Conservation (phyloP, 2,797 vertebrate genomes). For the Poeciliopsis presidionis region DNA sequence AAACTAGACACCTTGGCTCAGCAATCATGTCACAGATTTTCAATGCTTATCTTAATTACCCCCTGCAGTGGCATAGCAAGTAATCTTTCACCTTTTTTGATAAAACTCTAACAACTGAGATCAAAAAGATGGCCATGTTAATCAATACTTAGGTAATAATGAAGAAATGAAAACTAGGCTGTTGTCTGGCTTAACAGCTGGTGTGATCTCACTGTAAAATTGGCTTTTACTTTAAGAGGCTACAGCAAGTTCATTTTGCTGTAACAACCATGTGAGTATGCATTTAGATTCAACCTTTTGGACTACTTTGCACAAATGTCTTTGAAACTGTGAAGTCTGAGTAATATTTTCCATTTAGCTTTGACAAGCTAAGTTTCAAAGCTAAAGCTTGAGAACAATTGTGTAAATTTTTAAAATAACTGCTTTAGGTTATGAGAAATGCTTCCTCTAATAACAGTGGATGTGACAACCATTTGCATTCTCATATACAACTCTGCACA, state of each 20-base stretch:
- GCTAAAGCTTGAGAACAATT: neutral
- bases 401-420: neutral
- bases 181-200: neutral
- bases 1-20: conserved; percentile 28
- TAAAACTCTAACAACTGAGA: neutral
- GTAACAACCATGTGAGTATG: neutral
- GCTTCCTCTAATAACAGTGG: neutral
- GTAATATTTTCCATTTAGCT: neutral
- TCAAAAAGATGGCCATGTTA: neutral
- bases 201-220: no score
- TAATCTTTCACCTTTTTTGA: neutral
- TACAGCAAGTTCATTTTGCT: neutral
- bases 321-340: neutral
- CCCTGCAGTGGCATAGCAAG: neutral
- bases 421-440: neutral
- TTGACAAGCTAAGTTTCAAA: neutral
- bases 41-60: neutral
- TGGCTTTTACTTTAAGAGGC: no score
- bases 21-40: conserved; percentile 14
- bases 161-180: neutral
- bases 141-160: neutral
- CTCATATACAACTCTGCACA: neutral
- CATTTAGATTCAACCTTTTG: neutral
- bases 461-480: neutral
- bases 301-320: neutral